A percentile compares a stretch with the other conserved stretches of the same genome.
phyloP scores from a whole-genome alignment of 2,113 vertebrate genomes.

The Talpa occidentalis region DNA sequence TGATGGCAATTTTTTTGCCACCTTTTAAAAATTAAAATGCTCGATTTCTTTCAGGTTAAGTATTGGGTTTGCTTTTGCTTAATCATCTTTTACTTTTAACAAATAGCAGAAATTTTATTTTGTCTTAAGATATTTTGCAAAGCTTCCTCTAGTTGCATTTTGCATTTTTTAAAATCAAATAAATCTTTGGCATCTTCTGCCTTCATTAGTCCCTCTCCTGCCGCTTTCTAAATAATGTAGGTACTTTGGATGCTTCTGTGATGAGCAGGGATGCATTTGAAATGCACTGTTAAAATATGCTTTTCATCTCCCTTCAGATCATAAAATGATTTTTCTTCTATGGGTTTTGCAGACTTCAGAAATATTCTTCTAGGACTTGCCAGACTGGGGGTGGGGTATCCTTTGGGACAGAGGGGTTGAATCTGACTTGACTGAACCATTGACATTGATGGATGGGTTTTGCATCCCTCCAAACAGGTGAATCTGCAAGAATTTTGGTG shows the following conservation, averaged over 20 bases:
- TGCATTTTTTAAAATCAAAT: conserved; percentile 18
- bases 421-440: not conserved
- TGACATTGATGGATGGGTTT: not conserved
- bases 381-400: not conserved
- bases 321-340: conserved; percentile 27
- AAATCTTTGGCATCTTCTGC: not conserved
- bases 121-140: conserved; percentile 29
- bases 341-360: not conserved
- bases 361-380: not conserved
- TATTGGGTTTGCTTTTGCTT: not conserved
- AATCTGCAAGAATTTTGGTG: not conserved
- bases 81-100: conserved; percentile 55
- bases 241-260: not conserved
- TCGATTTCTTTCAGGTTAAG: conserved; percentile 41
- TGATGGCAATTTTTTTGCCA: not conserved
- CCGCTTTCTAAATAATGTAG: not conserved
- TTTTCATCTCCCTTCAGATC: conserved; percentile 50
- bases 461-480: not conserved
- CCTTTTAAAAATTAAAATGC: conserved; percentile 64
- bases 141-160: not conserved
- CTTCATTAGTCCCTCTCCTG: not conserved
- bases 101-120: conserved; percentile 4
- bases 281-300: conserved; percentile 54
- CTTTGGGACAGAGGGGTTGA: not conserved
- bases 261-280: not conserved